phyloP scores from a whole-genome alignment of 2,797 vertebrate species.

The Dermochelys coriacea region DNA sequence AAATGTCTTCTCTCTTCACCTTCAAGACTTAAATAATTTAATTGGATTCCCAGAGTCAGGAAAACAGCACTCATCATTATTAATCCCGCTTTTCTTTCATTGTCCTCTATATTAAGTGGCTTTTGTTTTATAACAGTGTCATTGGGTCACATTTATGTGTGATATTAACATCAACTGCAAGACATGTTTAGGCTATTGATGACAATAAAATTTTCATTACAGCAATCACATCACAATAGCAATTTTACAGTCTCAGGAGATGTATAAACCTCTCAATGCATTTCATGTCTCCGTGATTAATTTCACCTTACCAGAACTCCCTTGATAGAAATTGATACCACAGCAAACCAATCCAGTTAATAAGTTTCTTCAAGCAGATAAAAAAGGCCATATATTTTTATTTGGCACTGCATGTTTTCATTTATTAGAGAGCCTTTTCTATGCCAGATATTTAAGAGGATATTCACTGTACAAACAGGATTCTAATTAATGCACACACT shows the following conservation, averaged over 20 bases:
- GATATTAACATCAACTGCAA: not conserved
- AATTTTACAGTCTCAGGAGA: not conserved
- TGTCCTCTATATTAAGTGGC: not conserved
- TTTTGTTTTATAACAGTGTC: not conserved
- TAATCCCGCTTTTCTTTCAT: not conserved
- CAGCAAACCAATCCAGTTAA: not conserved
- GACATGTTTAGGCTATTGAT: not conserved
- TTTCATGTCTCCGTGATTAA: conserved; percentile 7
- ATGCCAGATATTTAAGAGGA: not conserved
- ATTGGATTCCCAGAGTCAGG: not conserved
- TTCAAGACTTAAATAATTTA: not conserved
- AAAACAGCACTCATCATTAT: not conserved
- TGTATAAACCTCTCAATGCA: not conserved
- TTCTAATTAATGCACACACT: not conserved
- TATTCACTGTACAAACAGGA: not conserved
- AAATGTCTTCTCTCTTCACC: not conserved
- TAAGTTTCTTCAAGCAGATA: conserved; percentile 39
- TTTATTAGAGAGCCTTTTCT: not conserved
- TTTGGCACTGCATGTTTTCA: not conserved
- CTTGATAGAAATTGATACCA: not conserved
- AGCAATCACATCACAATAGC: not conserved
- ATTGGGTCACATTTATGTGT: not conserved
- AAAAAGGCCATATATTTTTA: conserved; percentile 35
- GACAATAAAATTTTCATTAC: not conserved
- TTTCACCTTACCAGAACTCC: not conserved